A percentile compares a stretch with the other conserved stretches of the same genome.
These are phyloP conservation scores for Daktulosphaira vitifoliae DNA, from an alignment of 1,140 invertebrate species.

Conservation along the genomic window DNA sequence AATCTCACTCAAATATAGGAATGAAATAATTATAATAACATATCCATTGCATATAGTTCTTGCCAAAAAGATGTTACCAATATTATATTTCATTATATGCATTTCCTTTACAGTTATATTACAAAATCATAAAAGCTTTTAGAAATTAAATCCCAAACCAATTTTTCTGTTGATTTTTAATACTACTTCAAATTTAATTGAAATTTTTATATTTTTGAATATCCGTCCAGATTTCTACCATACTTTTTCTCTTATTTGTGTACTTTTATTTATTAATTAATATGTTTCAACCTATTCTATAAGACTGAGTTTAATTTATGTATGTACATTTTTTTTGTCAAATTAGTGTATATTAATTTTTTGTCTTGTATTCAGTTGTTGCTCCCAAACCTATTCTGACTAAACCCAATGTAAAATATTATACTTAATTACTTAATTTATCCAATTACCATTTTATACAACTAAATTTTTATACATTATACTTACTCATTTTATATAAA, in stretches of 20 bases:
- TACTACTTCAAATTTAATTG: conserved; percentile 14
- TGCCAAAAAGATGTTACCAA: conserved; percentile 30
- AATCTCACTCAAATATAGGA: background rate
- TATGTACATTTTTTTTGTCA: conserved; percentile 16
- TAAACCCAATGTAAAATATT: too few relatives aligned
- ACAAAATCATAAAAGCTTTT: too few relatives aligned
- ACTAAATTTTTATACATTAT: too few relatives aligned
- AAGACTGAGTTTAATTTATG: conserved; percentile 29
- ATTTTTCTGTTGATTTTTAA: conserved; percentile 23
- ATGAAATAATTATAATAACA: conserved; percentile 12
- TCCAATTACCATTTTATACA: too few relatives aligned
- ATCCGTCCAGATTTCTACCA: conserved; percentile 33
- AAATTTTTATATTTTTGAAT: conserved; percentile 6
- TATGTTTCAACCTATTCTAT: conserved; percentile 33
- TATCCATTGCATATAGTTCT: conserved; percentile 30
- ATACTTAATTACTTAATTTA: too few relatives aligned
- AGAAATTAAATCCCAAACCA: too few relatives aligned
- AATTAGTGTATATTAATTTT: background rate
- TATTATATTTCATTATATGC: conserved; percentile 2
- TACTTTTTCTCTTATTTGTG: conserved; percentile 7
- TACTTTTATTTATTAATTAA: conserved; percentile 18
- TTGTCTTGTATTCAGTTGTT: conserved; percentile 6
- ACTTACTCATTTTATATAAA: conserved; percentile 8
- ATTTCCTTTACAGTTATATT: too few relatives aligned
- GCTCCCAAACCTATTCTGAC: conserved; percentile 1